phyloP scores from a whole-genome alignment of 2,888 invertebrate species.

The Petrolisthes cinctipes region DNA sequence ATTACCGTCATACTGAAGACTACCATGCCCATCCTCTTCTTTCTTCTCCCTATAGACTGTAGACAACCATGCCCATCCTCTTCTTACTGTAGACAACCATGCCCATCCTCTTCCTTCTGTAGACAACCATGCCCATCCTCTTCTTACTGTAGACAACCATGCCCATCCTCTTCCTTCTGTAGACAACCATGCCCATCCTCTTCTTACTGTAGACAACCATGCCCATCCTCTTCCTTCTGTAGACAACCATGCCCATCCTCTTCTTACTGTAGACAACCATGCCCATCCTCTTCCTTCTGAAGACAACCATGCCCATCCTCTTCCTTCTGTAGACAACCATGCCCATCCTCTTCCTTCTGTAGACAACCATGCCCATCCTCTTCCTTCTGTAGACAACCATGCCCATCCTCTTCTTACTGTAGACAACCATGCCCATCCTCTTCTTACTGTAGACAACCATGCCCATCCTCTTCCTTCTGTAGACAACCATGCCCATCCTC shows the following conservation, averaged over 20 bases:
- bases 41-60: neutral
- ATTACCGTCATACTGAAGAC: neutral
- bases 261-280: constrained; percentile 1
- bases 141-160: neutral
- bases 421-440: constrained; percentile 11
- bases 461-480: constrained; percentile 7
- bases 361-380: constrained; percentile 2
- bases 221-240: constrained; percentile 3
- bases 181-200: constrained; percentile 10
- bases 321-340: constrained; percentile 1
- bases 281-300: constrained; percentile 7
- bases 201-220: constrained; percentile 7
- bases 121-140: neutral
- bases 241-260: constrained; percentile 12
- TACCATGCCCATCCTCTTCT: neutral
- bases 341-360: neutral
- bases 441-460: constrained; percentile 5
- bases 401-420: neutral
- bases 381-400: neutral
- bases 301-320: constrained; percentile 11
- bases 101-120: neutral
- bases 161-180: constrained; percentile 7
- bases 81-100: neutral
- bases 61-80: neutral
- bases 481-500: constrained; percentile 7